These are phyloP conservation scores for Pelobates fuscus DNA, from an alignment of 2,113 vertebrate species.

Conservation along the genomic window DNA sequence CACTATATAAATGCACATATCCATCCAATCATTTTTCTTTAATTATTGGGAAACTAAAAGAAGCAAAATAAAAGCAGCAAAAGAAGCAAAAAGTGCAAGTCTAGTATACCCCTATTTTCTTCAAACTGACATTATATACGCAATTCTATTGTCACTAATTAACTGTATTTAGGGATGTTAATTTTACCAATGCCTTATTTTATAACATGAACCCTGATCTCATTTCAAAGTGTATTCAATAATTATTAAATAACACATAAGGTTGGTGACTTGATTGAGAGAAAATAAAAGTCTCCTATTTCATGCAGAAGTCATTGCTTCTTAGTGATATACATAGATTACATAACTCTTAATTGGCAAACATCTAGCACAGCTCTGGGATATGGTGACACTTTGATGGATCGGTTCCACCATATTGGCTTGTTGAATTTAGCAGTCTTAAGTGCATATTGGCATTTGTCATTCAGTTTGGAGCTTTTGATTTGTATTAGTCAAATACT, in stretches of 20 bases:
- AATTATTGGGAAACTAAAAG: too few relatives aligned
- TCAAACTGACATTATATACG: too few relatives aligned
- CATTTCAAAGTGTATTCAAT: too few relatives aligned
- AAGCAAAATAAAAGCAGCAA: too few relatives aligned
- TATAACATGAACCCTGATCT: too few relatives aligned
- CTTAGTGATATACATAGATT: constrained; percentile 70
- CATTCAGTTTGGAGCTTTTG: constrained; percentile 76
- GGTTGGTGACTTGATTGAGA: constrained; percentile 3
- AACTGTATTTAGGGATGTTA: too few relatives aligned
- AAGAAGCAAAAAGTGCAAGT: too few relatives aligned
- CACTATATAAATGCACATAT: too few relatives aligned
- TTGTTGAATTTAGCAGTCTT: constrained; percentile 81
- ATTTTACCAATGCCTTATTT: too few relatives aligned
- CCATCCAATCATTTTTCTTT: too few relatives aligned
- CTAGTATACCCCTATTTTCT: too few relatives aligned
- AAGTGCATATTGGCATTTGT: constrained; percentile 92
- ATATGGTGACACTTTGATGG: constrained; percentile 88
- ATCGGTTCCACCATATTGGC: constrained; percentile 83
- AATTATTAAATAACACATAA: background rate
- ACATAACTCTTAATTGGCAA: constrained; percentile 73
- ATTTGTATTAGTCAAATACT: constrained; percentile 89
- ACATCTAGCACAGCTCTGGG: constrained; percentile 64
- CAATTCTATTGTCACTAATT: too few relatives aligned
- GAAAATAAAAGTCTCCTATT: constrained; percentile 64
- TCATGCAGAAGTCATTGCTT: constrained; percentile 63